Evolutionary conservation across 2,797 vertebrate genomes (phyloP).

Genomic region (Euthynnus affinis): DNA sequence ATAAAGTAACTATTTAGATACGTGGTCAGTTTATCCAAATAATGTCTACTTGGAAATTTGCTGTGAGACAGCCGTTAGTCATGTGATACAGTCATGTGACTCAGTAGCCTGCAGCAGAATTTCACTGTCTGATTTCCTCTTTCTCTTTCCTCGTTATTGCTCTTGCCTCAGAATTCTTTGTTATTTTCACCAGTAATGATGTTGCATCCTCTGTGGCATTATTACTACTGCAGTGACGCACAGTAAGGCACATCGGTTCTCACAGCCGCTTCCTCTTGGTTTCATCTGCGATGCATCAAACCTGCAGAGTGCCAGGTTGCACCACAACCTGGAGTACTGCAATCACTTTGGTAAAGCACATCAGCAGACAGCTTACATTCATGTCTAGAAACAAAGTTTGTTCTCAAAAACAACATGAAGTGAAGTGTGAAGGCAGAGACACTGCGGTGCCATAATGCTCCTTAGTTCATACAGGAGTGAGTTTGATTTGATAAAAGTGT

Average conservation of each 20-base stretch:
- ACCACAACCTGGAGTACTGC: constrained; percentile 10
- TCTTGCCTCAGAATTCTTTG: constrained; percentile 41
- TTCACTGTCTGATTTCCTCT: constrained; percentile 57
- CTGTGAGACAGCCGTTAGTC: too few species aligned
- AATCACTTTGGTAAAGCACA: constrained; percentile 21
- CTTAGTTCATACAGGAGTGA: background rate
- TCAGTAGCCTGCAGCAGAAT: constrained; percentile 28
- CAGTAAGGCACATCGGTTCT: background rate
- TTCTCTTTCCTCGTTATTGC: constrained; percentile 47
- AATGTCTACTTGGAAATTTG: too few species aligned
- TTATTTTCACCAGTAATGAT: constrained; percentile 36
- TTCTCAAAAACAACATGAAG: background rate
- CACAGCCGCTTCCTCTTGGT: constrained; percentile 9
- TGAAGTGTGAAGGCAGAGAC: background rate
- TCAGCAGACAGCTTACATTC: background rate
- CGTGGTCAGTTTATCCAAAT: too few species aligned
- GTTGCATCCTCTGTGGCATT: background rate
- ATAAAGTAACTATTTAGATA: too few species aligned
- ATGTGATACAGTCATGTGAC: too few species aligned
- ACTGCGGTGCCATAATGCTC: background rate
- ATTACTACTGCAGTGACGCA: background rate
- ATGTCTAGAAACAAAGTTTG: background rate
- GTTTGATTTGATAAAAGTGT: background rate
- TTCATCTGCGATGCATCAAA: constrained; percentile 39
- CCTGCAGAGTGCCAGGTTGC: background rate